phyloP scores from a whole-genome alignment of 2,888 invertebrate species.

The Callinectes sapidus region DNA sequence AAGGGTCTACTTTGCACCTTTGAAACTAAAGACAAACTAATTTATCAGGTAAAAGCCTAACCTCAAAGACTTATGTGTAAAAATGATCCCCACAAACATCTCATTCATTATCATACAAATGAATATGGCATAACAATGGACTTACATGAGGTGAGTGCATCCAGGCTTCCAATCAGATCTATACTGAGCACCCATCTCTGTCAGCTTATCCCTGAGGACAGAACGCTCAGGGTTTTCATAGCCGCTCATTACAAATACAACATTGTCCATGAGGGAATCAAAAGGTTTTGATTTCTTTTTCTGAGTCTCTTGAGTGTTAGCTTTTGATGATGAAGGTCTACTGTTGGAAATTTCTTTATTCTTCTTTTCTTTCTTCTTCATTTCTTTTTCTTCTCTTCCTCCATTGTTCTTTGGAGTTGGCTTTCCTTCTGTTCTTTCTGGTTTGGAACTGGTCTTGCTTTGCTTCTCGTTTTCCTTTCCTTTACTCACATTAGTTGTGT shows the following conservation, averaged over 20 bases:
- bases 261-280: conserved; percentile 81
- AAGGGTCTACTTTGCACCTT: no score
- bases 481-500: background rate
- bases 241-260: conserved; percentile 89
- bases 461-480: conserved; percentile 21
- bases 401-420: background rate
- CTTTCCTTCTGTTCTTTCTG: conserved; percentile 24
- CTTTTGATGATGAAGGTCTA: conserved; percentile 33
- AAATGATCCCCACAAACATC: background rate
- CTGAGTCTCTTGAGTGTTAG: background rate
- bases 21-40: background rate
- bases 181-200: conserved; percentile 88
- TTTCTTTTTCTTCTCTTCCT: conserved; percentile 18
- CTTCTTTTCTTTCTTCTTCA: conserved; percentile 19
- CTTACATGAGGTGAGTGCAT: conserved; percentile 92
- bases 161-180: conserved; percentile 84
- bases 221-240: conserved; percentile 87
- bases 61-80: background rate
- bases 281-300: conserved; percentile 77
- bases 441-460: background rate
- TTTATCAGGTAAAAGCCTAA: no score
- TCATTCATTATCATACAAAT: background rate
- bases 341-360: background rate
- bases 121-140: background rate
- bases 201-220: conserved; percentile 82